Conservation (phyloP, 1,140 invertebrate genomes). For the Drosophila nikananu region DNA sequence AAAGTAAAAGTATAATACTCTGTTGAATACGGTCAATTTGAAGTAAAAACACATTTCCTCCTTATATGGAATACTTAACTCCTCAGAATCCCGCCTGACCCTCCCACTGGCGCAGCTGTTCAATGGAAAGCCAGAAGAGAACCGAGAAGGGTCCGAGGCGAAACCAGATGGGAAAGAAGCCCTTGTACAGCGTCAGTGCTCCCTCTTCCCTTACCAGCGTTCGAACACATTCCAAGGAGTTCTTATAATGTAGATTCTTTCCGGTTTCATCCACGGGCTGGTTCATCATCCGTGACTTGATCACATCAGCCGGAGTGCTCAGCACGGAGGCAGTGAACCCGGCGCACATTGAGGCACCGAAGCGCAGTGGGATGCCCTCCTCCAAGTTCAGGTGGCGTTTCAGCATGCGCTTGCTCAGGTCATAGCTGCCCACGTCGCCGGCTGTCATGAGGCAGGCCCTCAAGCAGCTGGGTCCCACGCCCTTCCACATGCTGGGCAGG, state of each 20-base stretch:
- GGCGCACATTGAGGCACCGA: slow-evolving; percentile 50
- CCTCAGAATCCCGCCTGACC: slow-evolving; percentile 55
- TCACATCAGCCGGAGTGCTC: slow-evolving; percentile 61
- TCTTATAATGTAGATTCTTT: slow-evolving; percentile 41
- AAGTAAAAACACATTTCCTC: background rate
- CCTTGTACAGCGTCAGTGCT: slow-evolving; percentile 42
- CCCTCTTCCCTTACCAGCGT: slow-evolving; percentile 54
- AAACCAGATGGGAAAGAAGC: slow-evolving; percentile 57
- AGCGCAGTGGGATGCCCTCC: slow-evolving; percentile 37
- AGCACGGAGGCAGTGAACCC: slow-evolving; percentile 51
- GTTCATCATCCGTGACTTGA: slow-evolving; percentile 64
- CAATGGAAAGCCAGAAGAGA: slow-evolving; percentile 63
- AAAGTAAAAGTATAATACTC: background rate
- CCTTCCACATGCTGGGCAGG: slow-evolving; percentile 38
- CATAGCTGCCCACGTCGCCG: slow-evolving; percentile 65
- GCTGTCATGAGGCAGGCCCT: slow-evolving; percentile 59
- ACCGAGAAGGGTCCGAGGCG: slow-evolving; percentile 64
- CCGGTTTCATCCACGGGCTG: slow-evolving; percentile 43
- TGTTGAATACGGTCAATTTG: background rate
- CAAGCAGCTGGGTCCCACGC: slow-evolving; percentile 47
- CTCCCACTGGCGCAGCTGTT: slow-evolving; percentile 59
- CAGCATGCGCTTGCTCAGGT: slow-evolving; percentile 57
- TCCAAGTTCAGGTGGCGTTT: slow-evolving; percentile 27
- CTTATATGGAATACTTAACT: background rate
- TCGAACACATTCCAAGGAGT: slow-evolving; percentile 28